A percentile compares a stretch with the other conserved stretches of the same genome.
phyloP scores from a whole-genome alignment of 2,797 vertebrate species.

The Channallabes apus region DNA sequence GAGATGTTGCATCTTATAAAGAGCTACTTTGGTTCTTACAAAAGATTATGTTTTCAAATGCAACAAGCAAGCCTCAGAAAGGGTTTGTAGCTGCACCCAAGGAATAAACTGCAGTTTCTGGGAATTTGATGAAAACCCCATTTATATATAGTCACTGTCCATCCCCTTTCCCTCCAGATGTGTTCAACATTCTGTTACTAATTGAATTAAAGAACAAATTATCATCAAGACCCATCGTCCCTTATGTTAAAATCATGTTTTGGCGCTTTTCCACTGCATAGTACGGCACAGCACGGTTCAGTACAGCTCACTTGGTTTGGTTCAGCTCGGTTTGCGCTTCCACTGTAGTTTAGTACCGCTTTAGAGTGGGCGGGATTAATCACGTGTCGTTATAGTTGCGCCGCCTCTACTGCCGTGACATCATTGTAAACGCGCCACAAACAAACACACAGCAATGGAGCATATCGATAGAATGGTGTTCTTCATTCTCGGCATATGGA shows the following conservation, averaged over 20 bases:
- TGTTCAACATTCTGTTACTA: background rate
- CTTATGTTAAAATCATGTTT: background rate
- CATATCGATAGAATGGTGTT: too few relatives aligned
- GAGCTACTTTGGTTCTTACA: background rate
- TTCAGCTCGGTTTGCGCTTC: too few relatives aligned
- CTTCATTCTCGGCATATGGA: too few relatives aligned
- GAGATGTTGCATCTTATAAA: background rate
- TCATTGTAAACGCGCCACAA: too few relatives aligned
- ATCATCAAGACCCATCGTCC: slow-evolving; percentile 51
- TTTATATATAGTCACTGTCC: slow-evolving; percentile 1
- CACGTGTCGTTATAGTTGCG: too few relatives aligned
- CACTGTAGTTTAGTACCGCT: too few relatives aligned
- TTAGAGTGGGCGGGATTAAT: too few relatives aligned
- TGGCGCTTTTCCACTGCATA: too few relatives aligned
- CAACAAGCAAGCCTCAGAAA: slow-evolving; percentile 7
- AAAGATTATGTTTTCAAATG: slow-evolving; percentile 34
- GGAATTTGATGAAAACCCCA: background rate
- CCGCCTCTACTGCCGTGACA: too few relatives aligned
- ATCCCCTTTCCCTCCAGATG: slow-evolving; percentile 23
- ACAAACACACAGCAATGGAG: too few relatives aligned
- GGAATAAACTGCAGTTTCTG: slow-evolving; percentile 10
- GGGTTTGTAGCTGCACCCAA: slow-evolving; percentile 3
- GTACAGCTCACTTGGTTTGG: too few relatives aligned
- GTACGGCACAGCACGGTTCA: too few relatives aligned
- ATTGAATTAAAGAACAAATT: slow-evolving; percentile 52